These are phyloP conservation scores for Epinotia bilunana DNA, from an alignment of 2,888 invertebrate species.

Conservation along the genomic window DNA sequence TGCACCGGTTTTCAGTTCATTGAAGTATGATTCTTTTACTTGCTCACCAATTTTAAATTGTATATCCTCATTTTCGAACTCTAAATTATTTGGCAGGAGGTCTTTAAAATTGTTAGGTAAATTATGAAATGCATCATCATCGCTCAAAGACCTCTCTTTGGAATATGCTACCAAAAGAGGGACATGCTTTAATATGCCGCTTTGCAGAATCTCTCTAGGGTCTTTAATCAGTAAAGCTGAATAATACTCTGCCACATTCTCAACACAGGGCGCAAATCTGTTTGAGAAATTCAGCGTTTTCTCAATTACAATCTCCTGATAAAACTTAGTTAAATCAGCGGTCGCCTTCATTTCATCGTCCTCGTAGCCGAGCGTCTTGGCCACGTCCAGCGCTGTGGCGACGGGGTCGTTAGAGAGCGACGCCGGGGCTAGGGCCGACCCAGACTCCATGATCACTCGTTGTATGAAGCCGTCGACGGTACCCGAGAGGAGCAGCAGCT, in stretches of 20 bases:
- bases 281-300: slow-evolving; percentile 55
- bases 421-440: slow-evolving; percentile 69
- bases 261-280: slow-evolving; percentile 67
- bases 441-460: slow-evolving; percentile 72
- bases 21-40: slow-evolving; percentile 71
- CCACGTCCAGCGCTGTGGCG: slow-evolving; percentile 63
- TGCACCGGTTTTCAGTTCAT: slow-evolving; percentile 48
- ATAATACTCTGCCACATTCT: slow-evolving; percentile 52
- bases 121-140: slow-evolving; percentile 55
- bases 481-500: slow-evolving; percentile 68
- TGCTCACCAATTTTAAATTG: slow-evolving; percentile 60
- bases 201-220: slow-evolving; percentile 60
- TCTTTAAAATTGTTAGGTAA: slow-evolving; percentile 60
- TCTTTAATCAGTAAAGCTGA: slow-evolving; percentile 61
- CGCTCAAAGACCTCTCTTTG: slow-evolving; percentile 53
- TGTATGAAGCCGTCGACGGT: slow-evolving; percentile 65
- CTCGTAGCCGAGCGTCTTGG: slow-evolving; percentile 75
- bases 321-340: slow-evolving; percentile 59
- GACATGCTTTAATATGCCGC: slow-evolving; percentile 60
- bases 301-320: slow-evolving; percentile 51
- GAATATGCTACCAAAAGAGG: slow-evolving; percentile 67
- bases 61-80: slow-evolving; percentile 56
- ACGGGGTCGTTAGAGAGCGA: slow-evolving; percentile 64
- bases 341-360: slow-evolving; percentile 49
- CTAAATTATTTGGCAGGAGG: slow-evolving; percentile 69